phyloP scores from a whole-genome alignment of 2,888 invertebrate genomes.

The Diarsia mendica region DNA sequence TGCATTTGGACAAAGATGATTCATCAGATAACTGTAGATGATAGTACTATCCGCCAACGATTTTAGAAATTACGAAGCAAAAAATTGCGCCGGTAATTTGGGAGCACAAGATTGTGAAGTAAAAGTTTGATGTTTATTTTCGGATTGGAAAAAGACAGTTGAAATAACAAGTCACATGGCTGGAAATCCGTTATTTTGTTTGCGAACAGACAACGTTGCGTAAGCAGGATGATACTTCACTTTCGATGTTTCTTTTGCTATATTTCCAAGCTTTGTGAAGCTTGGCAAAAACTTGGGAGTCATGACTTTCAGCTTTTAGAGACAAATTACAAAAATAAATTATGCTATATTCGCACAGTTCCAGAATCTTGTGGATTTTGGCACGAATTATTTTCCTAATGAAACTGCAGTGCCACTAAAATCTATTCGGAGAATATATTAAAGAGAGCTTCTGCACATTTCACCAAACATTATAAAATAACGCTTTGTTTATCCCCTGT shows the following conservation, averaged over 20 bases:
- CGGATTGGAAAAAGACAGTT: conserved; percentile 32
- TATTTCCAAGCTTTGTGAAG: conserved; percentile 21
- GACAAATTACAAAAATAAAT: conserved; percentile 16
- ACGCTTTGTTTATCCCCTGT: conserved; percentile 63
- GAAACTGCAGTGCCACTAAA: conserved; percentile 9
- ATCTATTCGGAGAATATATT: conserved; percentile 38
- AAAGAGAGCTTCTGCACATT: conserved; percentile 20
- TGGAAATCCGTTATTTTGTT: conserved; percentile 50
- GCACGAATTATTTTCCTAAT: conserved; percentile 22
- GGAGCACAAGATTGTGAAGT: conserved; percentile 37
- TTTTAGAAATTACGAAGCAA: conserved; percentile 50
- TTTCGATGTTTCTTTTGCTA: conserved; percentile 37
- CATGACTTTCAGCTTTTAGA: conserved; percentile 42
- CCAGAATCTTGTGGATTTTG: conserved; percentile 14
- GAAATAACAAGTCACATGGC: conserved; percentile 38
- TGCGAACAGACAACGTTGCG: conserved; percentile 31
- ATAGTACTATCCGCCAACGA: conserved; percentile 42
- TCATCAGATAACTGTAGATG: conserved; percentile 61
- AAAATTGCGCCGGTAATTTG: conserved; percentile 46
- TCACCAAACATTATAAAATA: conserved; percentile 50
- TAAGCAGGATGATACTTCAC: conserved; percentile 44
- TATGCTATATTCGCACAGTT: conserved; percentile 5
- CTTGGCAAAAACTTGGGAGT: conserved; percentile 25
- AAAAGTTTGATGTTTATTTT: conserved; percentile 49
- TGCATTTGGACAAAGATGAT: conserved; percentile 65